Evolutionary conservation across 2,888 invertebrate species (phyloP), one percentile per base, ranked within the genome.

Genomic region (Drosophila flavopinicola): DNA sequence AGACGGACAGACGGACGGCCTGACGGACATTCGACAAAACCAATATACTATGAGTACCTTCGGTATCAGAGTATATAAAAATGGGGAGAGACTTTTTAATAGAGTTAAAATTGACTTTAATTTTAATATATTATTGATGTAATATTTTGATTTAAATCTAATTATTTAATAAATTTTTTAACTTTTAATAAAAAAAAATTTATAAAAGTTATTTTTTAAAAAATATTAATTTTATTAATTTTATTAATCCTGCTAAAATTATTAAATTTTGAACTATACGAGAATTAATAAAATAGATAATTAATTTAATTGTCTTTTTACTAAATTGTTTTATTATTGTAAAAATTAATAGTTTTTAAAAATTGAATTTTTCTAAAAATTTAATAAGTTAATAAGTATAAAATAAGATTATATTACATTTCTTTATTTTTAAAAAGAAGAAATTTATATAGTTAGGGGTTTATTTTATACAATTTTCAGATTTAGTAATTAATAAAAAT

Each of bases 1-100:
- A n/a, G n/a, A n/a, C n/a, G n/a, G n/a, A n/a, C n/a, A n/a, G n/a
- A n/a, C n/a, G n/a, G n/a, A n/a, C n/a, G n/a, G n/a, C n/a, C n/a
- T n/a, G n/a, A n/a, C n/a, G n/a, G n/a, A n/a, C n/a, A n/a, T n/a
- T n/a, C n/a, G n/a, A n/a, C n/a, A n/a, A n/a, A n/a, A n/a, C n/a
- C n/a, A n/a, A n/a, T n/a, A 23, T n/a, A 17, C 37, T 37, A 37
- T 24, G 3, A 35, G 93, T 93, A 91, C 93, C n/a, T n/a, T n/a
- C n/a, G n/a, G n/a, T n/a, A n/a, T n/a, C n/a, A n/a, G 92, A 91
- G 56, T 53, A 27, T 38, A 59, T 47, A 52, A 49, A 30, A 57
- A 10, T 17, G 1, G 9, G 3, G 2, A 6, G 24, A 7, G 27
- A 23, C 23, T 48, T 54, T 54, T 47, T 56, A 44, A 33, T 47